These are phyloP conservation scores for Urosaurus nigricauda DNA, from an alignment of 2,797 vertebrate genomes.

Conservation along the genomic window DNA sequence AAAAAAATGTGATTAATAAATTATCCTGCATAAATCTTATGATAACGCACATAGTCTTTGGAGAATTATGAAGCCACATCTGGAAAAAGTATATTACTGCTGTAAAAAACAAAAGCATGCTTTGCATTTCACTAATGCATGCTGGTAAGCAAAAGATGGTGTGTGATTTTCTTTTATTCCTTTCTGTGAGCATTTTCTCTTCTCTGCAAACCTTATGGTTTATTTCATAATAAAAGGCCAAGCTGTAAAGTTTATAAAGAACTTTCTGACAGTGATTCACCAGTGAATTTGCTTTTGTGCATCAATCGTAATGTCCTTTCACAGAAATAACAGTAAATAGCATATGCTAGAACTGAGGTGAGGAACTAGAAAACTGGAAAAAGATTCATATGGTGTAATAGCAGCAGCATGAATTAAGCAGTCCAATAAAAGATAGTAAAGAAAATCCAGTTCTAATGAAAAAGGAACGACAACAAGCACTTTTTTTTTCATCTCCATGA, in stretches of 20 bases:
- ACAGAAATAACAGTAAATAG: slow-evolving; percentile 62
- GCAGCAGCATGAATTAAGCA: slow-evolving; percentile 68
- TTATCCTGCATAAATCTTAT: slow-evolving; percentile 89
- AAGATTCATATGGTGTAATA: slow-evolving; percentile 76
- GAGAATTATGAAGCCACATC: slow-evolving; percentile 89
- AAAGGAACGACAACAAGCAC: slow-evolving; percentile 49
- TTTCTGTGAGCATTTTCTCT: slow-evolving; percentile 66
- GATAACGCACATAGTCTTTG: slow-evolving; percentile 86
- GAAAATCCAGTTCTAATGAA: slow-evolving; percentile 71
- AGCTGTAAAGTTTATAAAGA: slow-evolving; percentile 77
- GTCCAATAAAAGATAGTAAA: slow-evolving; percentile 69
- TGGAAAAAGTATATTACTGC: slow-evolving; percentile 89
- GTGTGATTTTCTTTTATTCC: slow-evolving; percentile 76
- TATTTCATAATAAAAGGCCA: slow-evolving; percentile 77
- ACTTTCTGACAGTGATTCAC: slow-evolving; percentile 72
- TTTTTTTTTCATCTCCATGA: slow-evolving; percentile 61
- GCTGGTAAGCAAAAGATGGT: slow-evolving; percentile 83
- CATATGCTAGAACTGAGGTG: slow-evolving; percentile 64
- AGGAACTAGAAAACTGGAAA: slow-evolving; percentile 69
- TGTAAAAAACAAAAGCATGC: slow-evolving; percentile 80
- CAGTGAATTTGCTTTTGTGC: slow-evolving; percentile 56
- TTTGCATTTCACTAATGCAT: slow-evolving; percentile 81
- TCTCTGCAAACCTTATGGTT: slow-evolving; percentile 68
- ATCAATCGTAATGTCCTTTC: slow-evolving; percentile 58
- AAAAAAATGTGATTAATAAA: slow-evolving; percentile 91